These are phyloP conservation scores for Anabacerthia variegaticeps DNA, from an alignment of 2,797 vertebrate genomes.

Conservation along the genomic window DNA sequence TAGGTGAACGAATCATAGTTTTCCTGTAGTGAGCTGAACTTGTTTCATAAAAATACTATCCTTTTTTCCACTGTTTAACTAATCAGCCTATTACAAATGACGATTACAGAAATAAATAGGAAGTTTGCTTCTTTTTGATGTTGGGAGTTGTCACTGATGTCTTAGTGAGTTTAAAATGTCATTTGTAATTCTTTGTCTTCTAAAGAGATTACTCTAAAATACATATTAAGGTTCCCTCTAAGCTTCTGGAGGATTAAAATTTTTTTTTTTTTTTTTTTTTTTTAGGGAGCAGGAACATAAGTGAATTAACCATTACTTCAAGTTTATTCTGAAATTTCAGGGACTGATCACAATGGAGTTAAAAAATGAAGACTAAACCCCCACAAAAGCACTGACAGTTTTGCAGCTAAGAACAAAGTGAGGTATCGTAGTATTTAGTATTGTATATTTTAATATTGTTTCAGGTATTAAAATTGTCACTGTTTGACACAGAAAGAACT, in stretches of 20 bases:
- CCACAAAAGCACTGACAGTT: not conserved
- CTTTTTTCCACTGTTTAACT: not conserved
- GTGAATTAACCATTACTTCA: not conserved
- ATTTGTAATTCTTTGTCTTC: constrained; percentile 46
- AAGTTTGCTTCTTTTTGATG: not conserved
- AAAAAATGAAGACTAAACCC: not conserved
- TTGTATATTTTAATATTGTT: not conserved
- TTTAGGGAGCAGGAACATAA: not conserved
- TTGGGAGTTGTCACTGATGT: not conserved
- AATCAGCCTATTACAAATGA: not conserved
- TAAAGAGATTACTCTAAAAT: constrained; percentile 50
- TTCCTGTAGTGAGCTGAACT: not conserved
- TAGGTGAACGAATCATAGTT: not conserved
- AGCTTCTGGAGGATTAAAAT: constrained; percentile 30
- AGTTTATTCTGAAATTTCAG: constrained; percentile 1
- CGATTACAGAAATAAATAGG: not conserved
- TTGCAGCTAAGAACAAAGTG: not conserved
- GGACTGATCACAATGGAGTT: not conserved
- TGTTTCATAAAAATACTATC: not conserved
- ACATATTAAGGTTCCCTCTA: constrained; percentile 33
- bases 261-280: not conserved
- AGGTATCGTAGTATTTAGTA: not conserved
- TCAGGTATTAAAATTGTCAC: not conserved
- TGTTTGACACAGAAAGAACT: not conserved
- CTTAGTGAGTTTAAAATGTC: constrained; percentile 33